These are phyloP conservation scores for Prenolepis imparis DNA, from an alignment of 2,888 invertebrate genomes.

Conservation along the genomic window DNA sequence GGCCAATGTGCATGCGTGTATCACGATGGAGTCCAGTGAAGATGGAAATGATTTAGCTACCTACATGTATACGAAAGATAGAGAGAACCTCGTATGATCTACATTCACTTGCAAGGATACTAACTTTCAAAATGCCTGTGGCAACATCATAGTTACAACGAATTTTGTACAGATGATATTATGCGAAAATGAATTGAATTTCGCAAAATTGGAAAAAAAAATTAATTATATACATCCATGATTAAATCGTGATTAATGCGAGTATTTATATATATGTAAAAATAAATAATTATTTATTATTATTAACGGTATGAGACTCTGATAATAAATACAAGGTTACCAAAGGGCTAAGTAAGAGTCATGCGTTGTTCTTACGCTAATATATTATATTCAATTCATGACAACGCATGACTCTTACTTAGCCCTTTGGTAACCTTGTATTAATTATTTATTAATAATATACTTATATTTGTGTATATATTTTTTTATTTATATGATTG, in stretches of 20 bases:
- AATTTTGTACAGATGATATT: neutral
- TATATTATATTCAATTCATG: no score
- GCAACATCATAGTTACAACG: neutral
- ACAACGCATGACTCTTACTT: no score
- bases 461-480: neutral
- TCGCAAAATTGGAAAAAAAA: neutral
- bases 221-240: neutral
- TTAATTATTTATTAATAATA: no score
- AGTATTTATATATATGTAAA: no score
- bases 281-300: no score
- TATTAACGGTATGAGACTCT: no score
- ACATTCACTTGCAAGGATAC: conserved; percentile 71
- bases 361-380: no score
- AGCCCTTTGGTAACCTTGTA: no score
- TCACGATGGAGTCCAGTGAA: neutral
- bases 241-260: neutral
- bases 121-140: neutral
- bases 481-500: neutral
- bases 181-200: neutral
- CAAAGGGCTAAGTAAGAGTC: no score
- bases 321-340: no score
- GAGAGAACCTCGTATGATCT: conserved; percentile 55
- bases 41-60: neutral
- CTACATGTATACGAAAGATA: neutral
- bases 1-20: neutral